Percentiles rank a stretch among this genome's conserved stretches.
These are phyloP conservation scores for Eurytoma adleriae DNA, from an alignment of 2,888 invertebrate species.

Conservation along the genomic window DNA sequence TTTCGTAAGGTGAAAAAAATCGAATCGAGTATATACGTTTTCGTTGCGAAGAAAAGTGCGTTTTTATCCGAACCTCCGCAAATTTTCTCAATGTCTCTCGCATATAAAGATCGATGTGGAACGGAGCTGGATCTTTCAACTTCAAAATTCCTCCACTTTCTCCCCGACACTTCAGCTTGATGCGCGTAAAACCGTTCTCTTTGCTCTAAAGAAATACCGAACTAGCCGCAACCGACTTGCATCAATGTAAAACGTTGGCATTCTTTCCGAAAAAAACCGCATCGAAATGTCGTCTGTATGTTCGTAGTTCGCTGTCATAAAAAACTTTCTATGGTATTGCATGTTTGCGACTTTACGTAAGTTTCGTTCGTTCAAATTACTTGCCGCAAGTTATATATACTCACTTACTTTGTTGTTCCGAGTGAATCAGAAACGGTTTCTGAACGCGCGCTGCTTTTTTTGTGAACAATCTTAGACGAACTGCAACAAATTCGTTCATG, in stretches of 20 bases:
- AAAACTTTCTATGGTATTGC: not conserved
- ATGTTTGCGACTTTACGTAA: too few relatives aligned
- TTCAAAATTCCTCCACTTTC: slow-evolving; percentile 7
- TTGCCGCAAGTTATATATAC: too few relatives aligned
- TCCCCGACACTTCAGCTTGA: slow-evolving; percentile 1
- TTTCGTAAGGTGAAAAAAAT: not conserved
- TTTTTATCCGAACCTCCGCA: slow-evolving; percentile 8
- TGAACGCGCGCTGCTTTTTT: slow-evolving; percentile 22
- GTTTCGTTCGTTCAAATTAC: too few relatives aligned
- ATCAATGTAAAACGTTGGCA: slow-evolving; percentile 17
- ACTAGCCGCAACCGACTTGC: not conserved
- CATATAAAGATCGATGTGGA: not conserved
- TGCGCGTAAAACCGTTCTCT: not conserved
- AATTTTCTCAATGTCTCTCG: slow-evolving; percentile 17
- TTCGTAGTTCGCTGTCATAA: not conserved
- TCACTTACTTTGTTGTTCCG: too few relatives aligned
- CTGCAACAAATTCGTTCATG: slow-evolving; percentile 17
- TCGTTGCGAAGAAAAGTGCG: slow-evolving; percentile 16
- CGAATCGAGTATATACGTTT: slow-evolving; percentile 12
- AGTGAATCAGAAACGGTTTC: slow-evolving; percentile 9
- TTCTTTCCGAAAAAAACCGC: slow-evolving; percentile 2
- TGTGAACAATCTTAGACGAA: not conserved
- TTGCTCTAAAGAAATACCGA: not conserved
- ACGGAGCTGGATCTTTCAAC: slow-evolving; percentile 6
- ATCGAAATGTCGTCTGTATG: slow-evolving; percentile 3